These are phyloP conservation scores for Orussus abietinus DNA, from an alignment of 1,140 invertebrate genomes.

Conservation along the genomic window DNA sequence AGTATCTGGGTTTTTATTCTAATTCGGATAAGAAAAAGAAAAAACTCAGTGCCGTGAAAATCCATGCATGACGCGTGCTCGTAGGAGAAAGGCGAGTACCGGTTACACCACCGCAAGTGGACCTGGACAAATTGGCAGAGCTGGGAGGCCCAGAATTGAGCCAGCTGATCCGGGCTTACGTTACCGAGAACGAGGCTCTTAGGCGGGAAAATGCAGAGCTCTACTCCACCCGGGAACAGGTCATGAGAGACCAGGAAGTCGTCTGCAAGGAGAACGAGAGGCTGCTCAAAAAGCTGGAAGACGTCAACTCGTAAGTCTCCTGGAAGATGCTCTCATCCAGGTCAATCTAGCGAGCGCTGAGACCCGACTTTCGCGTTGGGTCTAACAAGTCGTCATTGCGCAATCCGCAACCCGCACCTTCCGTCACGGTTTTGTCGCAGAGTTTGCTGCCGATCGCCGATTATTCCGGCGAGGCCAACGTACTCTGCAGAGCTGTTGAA, in stretches of 20 bases:
- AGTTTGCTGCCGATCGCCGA: slow-evolving; percentile 72
- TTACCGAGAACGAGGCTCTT: slow-evolving; percentile 82
- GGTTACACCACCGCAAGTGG: slow-evolving; percentile 57
- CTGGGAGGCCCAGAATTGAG: slow-evolving; percentile 68
- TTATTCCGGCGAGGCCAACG: slow-evolving; percentile 69
- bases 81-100: slow-evolving; percentile 31
- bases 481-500: slow-evolving; percentile 62
- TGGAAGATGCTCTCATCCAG: too few species aligned
- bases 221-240: slow-evolving; percentile 71
- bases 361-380: too few species aligned
- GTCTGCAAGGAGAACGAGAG: slow-evolving; percentile 88
- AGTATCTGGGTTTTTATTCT: too few species aligned
- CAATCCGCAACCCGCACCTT: too few species aligned
- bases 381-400: too few species aligned
- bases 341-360: too few species aligned
- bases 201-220: slow-evolving; percentile 84
- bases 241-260: slow-evolving; percentile 83
- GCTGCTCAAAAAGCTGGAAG: slow-evolving; percentile 80
- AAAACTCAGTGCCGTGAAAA: too few species aligned
- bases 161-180: slow-evolving; percentile 73
- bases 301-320: slow-evolving; percentile 80
- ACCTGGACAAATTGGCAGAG: slow-evolving; percentile 68
- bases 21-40: too few species aligned
- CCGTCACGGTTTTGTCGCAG: slow-evolving; percentile 57
- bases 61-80: too few species aligned